phyloP scores from a whole-genome alignment of 2,113 vertebrate species.

The Aix galericulata region DNA sequence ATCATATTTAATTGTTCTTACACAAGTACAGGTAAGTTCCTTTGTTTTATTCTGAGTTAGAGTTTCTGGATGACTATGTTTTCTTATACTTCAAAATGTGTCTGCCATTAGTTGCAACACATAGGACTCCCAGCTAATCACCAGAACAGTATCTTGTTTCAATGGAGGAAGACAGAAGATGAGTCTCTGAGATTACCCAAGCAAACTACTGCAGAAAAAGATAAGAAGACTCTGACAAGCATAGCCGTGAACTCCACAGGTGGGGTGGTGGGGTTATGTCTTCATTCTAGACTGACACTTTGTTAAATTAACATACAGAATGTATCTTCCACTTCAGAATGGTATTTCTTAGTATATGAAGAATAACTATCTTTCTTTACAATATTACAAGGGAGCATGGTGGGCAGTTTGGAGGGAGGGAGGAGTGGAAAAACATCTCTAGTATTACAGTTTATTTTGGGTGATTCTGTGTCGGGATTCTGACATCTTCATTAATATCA shows the following conservation, averaged over 20 bases:
- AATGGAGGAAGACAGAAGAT: background rate
- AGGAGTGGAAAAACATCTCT: background rate
- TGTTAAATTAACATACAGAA: background rate
- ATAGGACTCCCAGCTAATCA: background rate
- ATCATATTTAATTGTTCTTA: background rate
- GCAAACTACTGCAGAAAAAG: background rate
- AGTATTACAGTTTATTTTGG: background rate
- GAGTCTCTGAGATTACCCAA: background rate
- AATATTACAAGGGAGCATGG: background rate
- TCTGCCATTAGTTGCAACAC: background rate
- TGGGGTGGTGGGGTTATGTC: background rate
- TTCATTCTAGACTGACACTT: background rate
- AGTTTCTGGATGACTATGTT: background rate
- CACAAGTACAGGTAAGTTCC: background rate
- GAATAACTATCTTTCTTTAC: background rate
- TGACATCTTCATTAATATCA: background rate
- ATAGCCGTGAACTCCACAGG: background rate
- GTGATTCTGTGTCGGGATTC: background rate
- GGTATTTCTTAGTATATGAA: background rate
- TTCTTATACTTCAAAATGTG: background rate
- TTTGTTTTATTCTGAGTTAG: background rate
- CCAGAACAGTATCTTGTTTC: background rate
- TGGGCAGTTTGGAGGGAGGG: background rate
- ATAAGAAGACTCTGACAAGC: background rate
- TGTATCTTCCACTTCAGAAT: background rate